Evolutionary conservation across 35 echinoderm and acorn worm genomes (phyloP).

Genomic region (Stichopus chloronotus): DNA sequence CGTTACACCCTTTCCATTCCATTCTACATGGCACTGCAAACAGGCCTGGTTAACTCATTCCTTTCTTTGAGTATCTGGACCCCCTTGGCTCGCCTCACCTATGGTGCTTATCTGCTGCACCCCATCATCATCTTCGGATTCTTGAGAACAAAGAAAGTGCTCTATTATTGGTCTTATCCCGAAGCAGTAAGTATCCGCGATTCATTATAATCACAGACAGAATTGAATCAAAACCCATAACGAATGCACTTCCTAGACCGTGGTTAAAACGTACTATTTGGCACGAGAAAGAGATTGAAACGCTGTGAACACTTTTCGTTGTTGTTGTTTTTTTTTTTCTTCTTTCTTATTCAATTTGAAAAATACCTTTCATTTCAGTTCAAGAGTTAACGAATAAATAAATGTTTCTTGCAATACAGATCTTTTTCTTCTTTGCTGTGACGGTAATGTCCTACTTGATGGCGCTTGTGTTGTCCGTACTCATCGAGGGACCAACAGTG

Average conservation of each 20-base stretch:
- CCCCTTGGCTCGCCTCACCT: conserved; percentile 56
- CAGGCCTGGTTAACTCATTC: conserved; percentile 47
- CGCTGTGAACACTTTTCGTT: too few relatives aligned
- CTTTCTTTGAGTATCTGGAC: conserved; percentile 47
- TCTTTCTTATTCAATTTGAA: too few relatives aligned
- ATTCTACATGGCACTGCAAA: not conserved
- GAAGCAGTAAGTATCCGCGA: conserved; percentile 40
- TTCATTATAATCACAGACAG: too few relatives aligned
- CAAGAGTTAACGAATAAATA: too few relatives aligned
- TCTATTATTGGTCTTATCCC: conserved; percentile 44
- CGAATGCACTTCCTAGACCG: too few relatives aligned
- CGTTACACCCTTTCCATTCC: too few relatives aligned
- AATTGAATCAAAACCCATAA: too few relatives aligned
- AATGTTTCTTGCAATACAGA: not conserved
- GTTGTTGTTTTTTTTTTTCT: too few relatives aligned
- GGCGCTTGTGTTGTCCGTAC: not conserved
- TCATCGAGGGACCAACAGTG: not conserved
- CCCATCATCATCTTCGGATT: conserved; percentile 40
- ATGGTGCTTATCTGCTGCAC: conserved; percentile 53
- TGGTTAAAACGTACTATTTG: too few relatives aligned
- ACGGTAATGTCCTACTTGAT: not conserved
- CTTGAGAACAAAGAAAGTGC: conserved; percentile 8
- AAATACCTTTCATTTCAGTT: too few relatives aligned
- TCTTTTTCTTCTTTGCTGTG: not conserved
- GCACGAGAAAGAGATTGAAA: too few relatives aligned